Evolutionary conservation across 2,888 invertebrate genomes (phyloP), one percentile per base, ranked within the genome.

Genomic region (Neuroscelio doddi): DNA sequence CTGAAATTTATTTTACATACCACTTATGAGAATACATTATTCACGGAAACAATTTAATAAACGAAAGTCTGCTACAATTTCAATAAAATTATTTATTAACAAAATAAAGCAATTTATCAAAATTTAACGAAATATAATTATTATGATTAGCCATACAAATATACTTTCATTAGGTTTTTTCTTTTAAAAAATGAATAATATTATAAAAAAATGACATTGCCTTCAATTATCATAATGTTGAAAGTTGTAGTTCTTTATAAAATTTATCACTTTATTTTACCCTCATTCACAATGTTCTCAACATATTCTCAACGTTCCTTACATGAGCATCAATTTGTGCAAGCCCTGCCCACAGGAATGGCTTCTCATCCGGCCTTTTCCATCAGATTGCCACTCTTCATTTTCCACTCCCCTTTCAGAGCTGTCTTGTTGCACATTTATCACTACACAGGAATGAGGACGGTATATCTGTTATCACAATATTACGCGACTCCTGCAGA

Each of bases 381-480:
- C 59, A 42, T 56, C 56, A 51, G 56, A 65, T 56, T 46, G 51
- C 47, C 42, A 59, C 46, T 56, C 65, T 61, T 56, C 52, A 65
- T 65, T 59, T 65, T 59, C 36, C 47, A 17, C 47, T 34, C 44
- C 34, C 50, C 50, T 61, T 56, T 56, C 41, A 39, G 46, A 44
- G 15, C 41, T 7, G 29, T 34, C 56, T 55, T 56, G 58, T 64
- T 42, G 58, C 58, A 65, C 69, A 75, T 79, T 79, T 76, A 76
- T 79, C 77, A 74, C 72, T 56, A 66, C 64, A 67, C 62, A 53
- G 50, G 38, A 14, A 24, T 34, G 64, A 65, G 58, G 72, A 53
- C 42, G 64, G 51, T 62, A 56, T 70, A 67, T 68, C 70, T 69
- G 76, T 74, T 74, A 74, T 77, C 78, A 76, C 72, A 72, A 77